Conservation (phyloP, 2,888 invertebrate species). For the Tipula confusa region DNA sequence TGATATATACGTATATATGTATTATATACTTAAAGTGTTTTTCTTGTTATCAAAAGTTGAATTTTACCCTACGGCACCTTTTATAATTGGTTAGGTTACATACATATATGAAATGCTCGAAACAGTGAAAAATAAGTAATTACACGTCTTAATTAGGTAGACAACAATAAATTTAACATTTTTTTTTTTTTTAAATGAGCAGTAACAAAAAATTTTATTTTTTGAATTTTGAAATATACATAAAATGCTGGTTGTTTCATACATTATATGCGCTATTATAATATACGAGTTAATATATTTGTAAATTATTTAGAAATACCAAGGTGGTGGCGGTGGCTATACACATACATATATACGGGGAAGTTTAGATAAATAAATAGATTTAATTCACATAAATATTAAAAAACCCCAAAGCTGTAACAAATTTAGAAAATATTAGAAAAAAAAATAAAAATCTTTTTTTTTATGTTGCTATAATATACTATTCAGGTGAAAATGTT, state of each 20-base stretch:
- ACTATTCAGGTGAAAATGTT: background rate
- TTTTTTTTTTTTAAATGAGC: background rate
- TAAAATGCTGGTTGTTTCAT: background rate
- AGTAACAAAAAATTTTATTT: background rate
- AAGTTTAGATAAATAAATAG: background rate
- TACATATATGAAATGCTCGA: background rate
- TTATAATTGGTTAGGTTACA: constrained; percentile 28
- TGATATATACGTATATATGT: background rate
- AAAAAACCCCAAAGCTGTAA: background rate
- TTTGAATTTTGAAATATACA: background rate
- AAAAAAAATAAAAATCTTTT: background rate
- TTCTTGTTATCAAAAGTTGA: constrained; percentile 26
- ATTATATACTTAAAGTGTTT: constrained; percentile 21
- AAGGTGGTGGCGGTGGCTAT: background rate
- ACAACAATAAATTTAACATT: constrained; percentile 26
- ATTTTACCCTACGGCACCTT: constrained; percentile 27
- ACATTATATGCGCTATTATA: background rate
- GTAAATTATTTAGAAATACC: too few relatives aligned
- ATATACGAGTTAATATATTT: background rate
- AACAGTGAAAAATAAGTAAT: constrained; percentile 27
- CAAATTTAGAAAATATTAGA: background rate
- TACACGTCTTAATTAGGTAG: constrained; percentile 30
- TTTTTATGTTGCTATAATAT: background rate
- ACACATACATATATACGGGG: background rate
- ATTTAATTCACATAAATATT: constrained; percentile 3